Evolutionary conservation across 2,888 invertebrate genomes (phyloP), one percentile per base, ranked within the genome.

Genomic region (Drosophila peninsularis): DNA sequence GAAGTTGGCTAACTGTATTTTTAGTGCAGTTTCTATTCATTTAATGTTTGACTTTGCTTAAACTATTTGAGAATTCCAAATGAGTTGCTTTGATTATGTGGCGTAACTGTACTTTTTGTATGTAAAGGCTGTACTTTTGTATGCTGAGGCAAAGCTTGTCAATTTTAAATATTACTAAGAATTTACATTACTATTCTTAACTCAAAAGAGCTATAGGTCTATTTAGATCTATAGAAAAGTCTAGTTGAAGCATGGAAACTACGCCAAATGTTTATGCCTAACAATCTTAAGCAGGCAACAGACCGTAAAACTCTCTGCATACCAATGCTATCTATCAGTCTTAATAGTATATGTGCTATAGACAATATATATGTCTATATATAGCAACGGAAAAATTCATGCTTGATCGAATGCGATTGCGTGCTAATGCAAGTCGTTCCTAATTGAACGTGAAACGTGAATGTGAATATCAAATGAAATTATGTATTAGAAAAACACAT

Each of bases 381-480:
- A 50, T 10, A 50, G 10, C n/a, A 7, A 21, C 19, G 17, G 14
- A 24, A 2, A 32, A 19, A 19, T 79, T 61, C 63, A 64, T 65
- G 68, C 74, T 60, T 66, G 69, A 73, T 72, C 62, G 65, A 69
- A 45, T 36, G n/a, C 32, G 54, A 71, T 77, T 77, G 68, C 78
- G 81, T 78, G 78, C 47, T 56, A 77, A 57, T 67, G 62, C 62
- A 62, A 27, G 56, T 14, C 54, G 71, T 77, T 60, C 45, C 45
- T 57, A 65, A 65, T 45, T 63, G 42, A 62, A 67, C 73, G 62
- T 73, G 71, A 56, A 66, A 67, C 45, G n/a, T 61, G 42, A 60
- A 64, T n/a, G 65, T 78, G 89, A 89, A 81, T 87, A 55, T 62
- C 64, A 70, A 69, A 74, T 70, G 62, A 62, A 47, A 63, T 68